Evolutionary conservation across 1,140 invertebrate genomes (phyloP).

Genomic region (Coelopa frigida): DNA sequence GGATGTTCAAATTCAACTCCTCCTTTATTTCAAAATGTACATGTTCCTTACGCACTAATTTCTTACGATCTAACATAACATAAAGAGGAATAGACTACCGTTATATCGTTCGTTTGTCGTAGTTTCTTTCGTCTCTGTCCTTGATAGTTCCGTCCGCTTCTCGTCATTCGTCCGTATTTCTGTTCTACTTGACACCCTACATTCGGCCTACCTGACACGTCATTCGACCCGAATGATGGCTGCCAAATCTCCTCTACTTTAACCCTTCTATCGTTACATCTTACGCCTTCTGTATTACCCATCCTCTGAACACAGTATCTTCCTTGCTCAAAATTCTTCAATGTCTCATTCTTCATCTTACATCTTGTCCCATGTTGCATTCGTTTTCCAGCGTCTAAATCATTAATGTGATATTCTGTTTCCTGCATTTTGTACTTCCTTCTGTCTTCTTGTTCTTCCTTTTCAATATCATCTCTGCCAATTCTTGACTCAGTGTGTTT

Average conservation of each 20-base stretch:
- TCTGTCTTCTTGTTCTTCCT: slow-evolving; percentile 37
- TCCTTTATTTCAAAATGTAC: no score
- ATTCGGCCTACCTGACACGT: slow-evolving; percentile 2
- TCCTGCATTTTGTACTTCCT: slow-evolving; percentile 26
- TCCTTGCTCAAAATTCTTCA: slow-evolving; percentile 24
- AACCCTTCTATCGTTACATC: background rate
- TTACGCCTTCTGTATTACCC: slow-evolving; percentile 3
- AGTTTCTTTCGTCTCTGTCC: no score
- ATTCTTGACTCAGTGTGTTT: slow-evolving; percentile 24
- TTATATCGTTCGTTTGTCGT: no score
- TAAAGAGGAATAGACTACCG: no score
- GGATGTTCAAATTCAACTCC: no score
- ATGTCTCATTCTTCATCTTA: slow-evolving; percentile 37
- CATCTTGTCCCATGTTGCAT: slow-evolving; percentile 33
- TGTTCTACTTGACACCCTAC: no score
- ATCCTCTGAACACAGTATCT: slow-evolving; percentile 17
- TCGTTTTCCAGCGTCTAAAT: slow-evolving; percentile 36
- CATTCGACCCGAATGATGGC: background rate
- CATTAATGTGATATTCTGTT: slow-evolving; percentile 26
- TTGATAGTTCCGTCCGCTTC: no score
- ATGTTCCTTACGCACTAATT: no score
- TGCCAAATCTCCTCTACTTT: background rate
- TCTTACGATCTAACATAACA: no score
- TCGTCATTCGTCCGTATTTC: no score
- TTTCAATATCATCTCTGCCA: slow-evolving; percentile 36